Evolutionary conservation across 2,113 vertebrate genomes (phyloP).

Genomic region (Addax nasomaculatus): DNA sequence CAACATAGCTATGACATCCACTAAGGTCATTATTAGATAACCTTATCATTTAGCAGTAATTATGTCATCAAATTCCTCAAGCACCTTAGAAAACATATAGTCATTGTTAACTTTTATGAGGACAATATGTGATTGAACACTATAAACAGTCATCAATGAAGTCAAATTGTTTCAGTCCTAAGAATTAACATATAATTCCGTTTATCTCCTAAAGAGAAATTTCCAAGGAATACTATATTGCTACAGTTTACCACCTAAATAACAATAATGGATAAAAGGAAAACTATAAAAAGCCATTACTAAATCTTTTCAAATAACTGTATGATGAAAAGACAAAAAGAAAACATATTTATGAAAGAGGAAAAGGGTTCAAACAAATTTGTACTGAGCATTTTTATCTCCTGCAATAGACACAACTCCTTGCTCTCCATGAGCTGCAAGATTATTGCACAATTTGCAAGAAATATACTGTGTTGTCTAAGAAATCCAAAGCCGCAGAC

Average conservation of each 20-base stretch:
- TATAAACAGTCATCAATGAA: background rate
- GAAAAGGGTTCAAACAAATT: background rate
- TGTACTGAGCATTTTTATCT: background rate
- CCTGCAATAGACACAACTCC: background rate
- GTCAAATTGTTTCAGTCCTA: background rate
- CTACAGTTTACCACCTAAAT: background rate
- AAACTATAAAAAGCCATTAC: background rate
- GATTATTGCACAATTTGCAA: background rate
- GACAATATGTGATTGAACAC: background rate
- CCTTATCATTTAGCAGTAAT: background rate
- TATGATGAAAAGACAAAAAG: background rate
- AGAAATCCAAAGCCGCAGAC: background rate
- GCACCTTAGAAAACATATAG: background rate
- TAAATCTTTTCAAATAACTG: background rate
- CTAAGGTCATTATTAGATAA: background rate
- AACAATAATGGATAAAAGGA: background rate
- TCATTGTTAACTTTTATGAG: background rate
- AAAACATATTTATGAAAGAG: background rate
- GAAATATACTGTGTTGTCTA: background rate
- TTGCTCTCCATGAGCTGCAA: background rate
- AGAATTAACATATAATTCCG: background rate
- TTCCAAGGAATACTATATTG: background rate
- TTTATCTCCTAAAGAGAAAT: constrained; percentile 14
- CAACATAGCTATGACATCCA: background rate
- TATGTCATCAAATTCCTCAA: constrained; percentile 4